Evolutionary conservation across 2,888 invertebrate genomes (phyloP), one percentile per base, ranked within the genome.

Genomic region (Drosophila picticornis): DNA sequence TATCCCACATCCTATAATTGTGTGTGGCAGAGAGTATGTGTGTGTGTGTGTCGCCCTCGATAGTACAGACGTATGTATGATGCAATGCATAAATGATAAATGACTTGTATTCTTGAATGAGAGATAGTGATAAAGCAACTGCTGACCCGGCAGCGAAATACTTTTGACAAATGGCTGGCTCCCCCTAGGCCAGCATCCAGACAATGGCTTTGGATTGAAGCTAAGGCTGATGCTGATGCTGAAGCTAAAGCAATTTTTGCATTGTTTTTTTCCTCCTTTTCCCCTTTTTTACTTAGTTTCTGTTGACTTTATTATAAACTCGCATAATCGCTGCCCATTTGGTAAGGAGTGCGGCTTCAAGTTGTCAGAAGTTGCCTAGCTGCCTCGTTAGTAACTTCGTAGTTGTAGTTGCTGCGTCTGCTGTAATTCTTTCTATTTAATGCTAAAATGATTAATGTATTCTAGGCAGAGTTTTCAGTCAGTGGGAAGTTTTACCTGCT

Each of bases 51-150:
- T 25, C 70, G 64, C 65, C 62, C 78, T 75, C 78, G 67, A 78
- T 78, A 68, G 32, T 56, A 59, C 48, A 57, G 43, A 43, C 36
- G 61, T 55, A 61, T 67, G 48, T 72, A 78, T 77, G 75, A 75
- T 88, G 87, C 86, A 87, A 79, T 80, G 83, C 89, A 88, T 88
- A 84, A 88, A 88, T 88, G 87, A 88, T 88, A 88, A 88, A 88
- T 88, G 89, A 88, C 80, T 84, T 80, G 87, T 78, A 72, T 77
- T 75, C 72, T 74, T 75, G 84, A 88, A 75, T 77, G 82, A 75
- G 76, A 87, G 89, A 88, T 88, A 86, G 87, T 84, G 89, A 83
- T 83, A 83, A 85, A 81, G 83, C 76, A 84, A 81, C 76, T 83
- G 81, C 72, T 76, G 68, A 73, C 74, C 80, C 80, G 63, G 56